Percentiles rank a stretch among this genome's conserved stretches.
phyloP scores from a whole-genome alignment of 2,797 vertebrate species.

The Catostomus latipinnis region DNA sequence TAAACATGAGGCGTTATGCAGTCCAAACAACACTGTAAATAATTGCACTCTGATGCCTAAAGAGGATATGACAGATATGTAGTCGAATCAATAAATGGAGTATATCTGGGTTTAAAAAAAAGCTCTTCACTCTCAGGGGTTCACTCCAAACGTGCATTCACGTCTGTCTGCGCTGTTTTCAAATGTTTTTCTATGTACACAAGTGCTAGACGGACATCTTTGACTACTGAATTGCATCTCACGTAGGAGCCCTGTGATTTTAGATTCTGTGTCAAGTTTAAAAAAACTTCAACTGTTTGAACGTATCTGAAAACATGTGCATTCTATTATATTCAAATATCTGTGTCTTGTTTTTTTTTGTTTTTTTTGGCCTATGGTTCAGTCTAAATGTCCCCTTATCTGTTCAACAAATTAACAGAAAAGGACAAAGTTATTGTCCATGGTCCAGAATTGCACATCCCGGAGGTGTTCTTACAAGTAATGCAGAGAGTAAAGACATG shows the following conservation, averaged over 20 bases:
- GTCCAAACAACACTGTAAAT: slow-evolving; percentile 32
- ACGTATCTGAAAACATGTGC: too few relatives aligned
- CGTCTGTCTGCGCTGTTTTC: too few relatives aligned
- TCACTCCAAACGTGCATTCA: too few relatives aligned
- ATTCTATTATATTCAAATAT: too few relatives aligned
- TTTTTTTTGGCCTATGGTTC: too few relatives aligned
- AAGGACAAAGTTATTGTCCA: background rate
- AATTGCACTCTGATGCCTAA: slow-evolving; percentile 10
- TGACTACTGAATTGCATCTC: too few relatives aligned
- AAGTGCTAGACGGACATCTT: too few relatives aligned
- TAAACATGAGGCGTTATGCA: slow-evolving; percentile 30
- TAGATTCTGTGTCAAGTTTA: too few relatives aligned
- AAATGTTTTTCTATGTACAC: too few relatives aligned
- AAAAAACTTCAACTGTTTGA: too few relatives aligned
- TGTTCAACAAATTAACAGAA: slow-evolving; percentile 17
- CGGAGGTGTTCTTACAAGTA: background rate
- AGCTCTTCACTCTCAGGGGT: background rate
- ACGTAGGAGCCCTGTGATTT: too few relatives aligned
- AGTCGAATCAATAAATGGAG: slow-evolving; percentile 15
- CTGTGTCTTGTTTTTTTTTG: too few relatives aligned
- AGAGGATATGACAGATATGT: slow-evolving; percentile 19
- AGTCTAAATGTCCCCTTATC: background rate
- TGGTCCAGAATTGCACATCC: background rate
- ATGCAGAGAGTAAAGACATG: slow-evolving; percentile 20
- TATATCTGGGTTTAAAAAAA: slow-evolving; percentile 1